Base-by-base conservation (phyloP, 2,113 vertebrate genomes). In the Sorex araneus region DNA sequence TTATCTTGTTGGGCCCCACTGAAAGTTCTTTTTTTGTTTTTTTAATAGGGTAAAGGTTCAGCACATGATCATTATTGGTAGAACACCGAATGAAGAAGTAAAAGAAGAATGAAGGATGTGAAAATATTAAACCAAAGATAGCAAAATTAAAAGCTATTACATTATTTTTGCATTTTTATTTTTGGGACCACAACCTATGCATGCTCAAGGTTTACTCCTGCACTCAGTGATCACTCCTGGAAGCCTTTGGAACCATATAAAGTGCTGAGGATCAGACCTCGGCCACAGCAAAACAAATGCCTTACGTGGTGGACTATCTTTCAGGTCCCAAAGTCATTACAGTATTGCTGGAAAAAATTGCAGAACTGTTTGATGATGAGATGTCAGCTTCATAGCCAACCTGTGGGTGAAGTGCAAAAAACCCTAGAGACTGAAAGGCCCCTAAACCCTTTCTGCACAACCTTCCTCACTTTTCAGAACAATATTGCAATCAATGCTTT, bases 401-500 rank as follows among this genome's bases (percentile, higher is more conserved):
- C 32, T 43, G 12, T 34, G 19, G 74, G 40, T 28, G 74, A 84
- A 2, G 19, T 40, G 6, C 54, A 60, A 32, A 23, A 32, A 88
- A 57, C 54, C 40, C 2, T 63, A 71, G 28, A 34, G 19, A 21
- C 47, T 66, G 19, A 73, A 81, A 63, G 4, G 21, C 2, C 15
- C 5, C 76, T 47, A 16, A 21, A 32, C 1, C 34, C n/a, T 74
- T 64, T 89, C 30, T 84, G 47, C 63, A 74, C 6, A 74, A 6
- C 6, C 19, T 69, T 73, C 71, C 79, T 64, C 23, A 45, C 40
- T 84, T 93, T 78, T 60, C 30, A 90, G 80, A 91, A 93, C 83
- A 96, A 87, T 90, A 83, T 36, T 92, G 71, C 15, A 84, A 57
- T 94, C 78, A 81, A 4, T 66, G 30, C 40, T 86, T 77, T 77